Base-by-base conservation (phyloP, 2,888 invertebrate genomes). In the Theretra japonica region DNA sequence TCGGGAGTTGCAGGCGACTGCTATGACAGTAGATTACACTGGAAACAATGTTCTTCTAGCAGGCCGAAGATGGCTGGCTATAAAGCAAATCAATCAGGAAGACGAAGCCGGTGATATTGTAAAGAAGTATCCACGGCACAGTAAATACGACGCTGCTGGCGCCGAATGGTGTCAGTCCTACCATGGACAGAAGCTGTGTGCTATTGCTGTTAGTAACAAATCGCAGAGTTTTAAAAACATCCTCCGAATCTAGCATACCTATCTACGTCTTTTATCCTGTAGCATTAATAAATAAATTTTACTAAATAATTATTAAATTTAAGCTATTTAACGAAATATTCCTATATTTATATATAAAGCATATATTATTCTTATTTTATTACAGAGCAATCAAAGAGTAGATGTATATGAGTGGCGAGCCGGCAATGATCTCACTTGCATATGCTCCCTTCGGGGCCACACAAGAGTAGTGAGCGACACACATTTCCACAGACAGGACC, bases 61-160 rank as follows among this genome's bases (percentile, higher is more conserved):
- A 23, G 98, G 98, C 95, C 92, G 96, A 15, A 90, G 97, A 79
- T 97, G 97, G 91, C 95, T 98, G 73, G 98, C 98, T 3, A 95
- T 98, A 70, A 96, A 95, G 75, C 89, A 96, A 72, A 95, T 98
- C 80, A 96, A 96, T 80, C 91, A 98, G 68, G 96, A 97, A 75
- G 96, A 96, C 74, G 96, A 96, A 70, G 95, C 96, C 0, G 95
- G 95, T 15, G 96, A 96, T 80, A 95, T 96, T 1, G 93, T 98
- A 15, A 96, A 96, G 77, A 97, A 97, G 82, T 97, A 97, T 84
- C 96, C 97, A 41, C 95, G 98, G 25, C 97, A 98, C 84, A 98
- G 98, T 85, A 98, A 99, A 93, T 98, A 98, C 90, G 98, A 99
- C 88, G 98, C 98, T 0, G 97, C 97, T 5, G 97, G 97, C 19